Conservation (phyloP, 2,113 vertebrate genomes). For the Irena cyanogastra region DNA sequence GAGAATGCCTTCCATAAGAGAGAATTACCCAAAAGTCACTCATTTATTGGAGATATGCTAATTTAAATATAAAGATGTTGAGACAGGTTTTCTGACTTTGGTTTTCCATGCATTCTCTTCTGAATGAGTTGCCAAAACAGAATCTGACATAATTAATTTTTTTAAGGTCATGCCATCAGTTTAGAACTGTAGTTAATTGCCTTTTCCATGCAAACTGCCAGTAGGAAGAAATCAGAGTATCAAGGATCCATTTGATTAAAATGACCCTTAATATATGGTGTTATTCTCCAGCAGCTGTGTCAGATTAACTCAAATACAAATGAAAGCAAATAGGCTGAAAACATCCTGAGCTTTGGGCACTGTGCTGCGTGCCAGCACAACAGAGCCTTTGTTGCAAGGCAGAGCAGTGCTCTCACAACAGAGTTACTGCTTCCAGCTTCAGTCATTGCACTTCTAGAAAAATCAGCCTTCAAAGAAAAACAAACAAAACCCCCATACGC, state of each 20-base stretch:
- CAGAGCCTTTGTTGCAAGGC: slow-evolving; percentile 26
- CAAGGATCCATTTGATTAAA: neutral
- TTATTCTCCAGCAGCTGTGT: neutral
- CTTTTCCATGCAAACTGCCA: neutral
- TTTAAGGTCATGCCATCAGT: neutral
- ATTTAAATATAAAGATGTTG: neutral
- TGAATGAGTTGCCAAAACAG: neutral
- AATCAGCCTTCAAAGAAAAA: neutral
- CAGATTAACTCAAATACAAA: neutral
- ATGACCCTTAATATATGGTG: neutral
- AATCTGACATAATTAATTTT: neutral
- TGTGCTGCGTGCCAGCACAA: neutral
- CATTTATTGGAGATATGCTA: neutral
- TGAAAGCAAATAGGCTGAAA: slow-evolving; percentile 37
- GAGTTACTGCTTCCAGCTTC: slow-evolving; percentile 6
- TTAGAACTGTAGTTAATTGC: neutral
- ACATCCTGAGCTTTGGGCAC: slow-evolving; percentile 17
- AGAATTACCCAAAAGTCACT: neutral
- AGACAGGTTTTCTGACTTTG: neutral
- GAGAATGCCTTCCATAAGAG: neutral
- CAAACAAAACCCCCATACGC: neutral
- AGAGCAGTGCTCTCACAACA: neutral
- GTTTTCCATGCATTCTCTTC: neutral
- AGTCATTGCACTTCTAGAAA: neutral
- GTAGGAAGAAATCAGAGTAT: neutral